Conservation (phyloP, 1,140 invertebrate species). For the Aporrectodea caliginosa region DNA sequence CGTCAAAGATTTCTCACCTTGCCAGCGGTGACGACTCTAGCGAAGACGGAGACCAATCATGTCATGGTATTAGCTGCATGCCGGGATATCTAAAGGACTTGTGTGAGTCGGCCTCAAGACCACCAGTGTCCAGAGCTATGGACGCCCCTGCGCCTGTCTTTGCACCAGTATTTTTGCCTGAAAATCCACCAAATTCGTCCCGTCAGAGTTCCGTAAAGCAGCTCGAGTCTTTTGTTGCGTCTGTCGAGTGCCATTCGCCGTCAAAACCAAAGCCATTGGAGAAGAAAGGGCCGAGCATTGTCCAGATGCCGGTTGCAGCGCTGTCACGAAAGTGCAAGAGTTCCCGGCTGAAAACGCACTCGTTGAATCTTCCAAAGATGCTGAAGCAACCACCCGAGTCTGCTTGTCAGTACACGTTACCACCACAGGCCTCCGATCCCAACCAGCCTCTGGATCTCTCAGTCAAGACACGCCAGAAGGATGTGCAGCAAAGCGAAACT, state of each 20-base stretch:
- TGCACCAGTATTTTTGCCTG: too few species aligned
- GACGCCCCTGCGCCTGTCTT: too few species aligned
- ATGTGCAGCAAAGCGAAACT: too few species aligned
- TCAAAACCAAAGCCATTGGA: not conserved
- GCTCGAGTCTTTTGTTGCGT: conserved; percentile 19
- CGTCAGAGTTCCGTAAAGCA: conserved; percentile 14
- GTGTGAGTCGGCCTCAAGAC: too few species aligned
- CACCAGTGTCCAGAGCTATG: too few species aligned
- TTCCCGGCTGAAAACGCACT: not conserved
- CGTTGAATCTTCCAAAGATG: not conserved
- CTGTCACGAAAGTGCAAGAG: not conserved
- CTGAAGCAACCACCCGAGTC: not conserved
- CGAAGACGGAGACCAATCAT: too few species aligned
- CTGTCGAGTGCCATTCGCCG: not conserved
- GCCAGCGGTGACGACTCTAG: too few species aligned
- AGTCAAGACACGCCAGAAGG: not conserved
- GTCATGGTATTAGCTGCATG: too few species aligned
- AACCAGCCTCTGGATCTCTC: conserved; percentile 28
- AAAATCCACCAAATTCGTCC: too few species aligned
- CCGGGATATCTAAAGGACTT: too few species aligned
- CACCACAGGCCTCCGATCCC: not conserved
- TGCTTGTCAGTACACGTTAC: not conserved
- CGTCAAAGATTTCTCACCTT: too few species aligned
- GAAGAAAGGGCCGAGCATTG: not conserved
- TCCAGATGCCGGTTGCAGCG: not conserved